These are phyloP conservation scores for Synergus laeviventris DNA, from an alignment of 2,888 invertebrate genomes.

Conservation along the genomic window DNA sequence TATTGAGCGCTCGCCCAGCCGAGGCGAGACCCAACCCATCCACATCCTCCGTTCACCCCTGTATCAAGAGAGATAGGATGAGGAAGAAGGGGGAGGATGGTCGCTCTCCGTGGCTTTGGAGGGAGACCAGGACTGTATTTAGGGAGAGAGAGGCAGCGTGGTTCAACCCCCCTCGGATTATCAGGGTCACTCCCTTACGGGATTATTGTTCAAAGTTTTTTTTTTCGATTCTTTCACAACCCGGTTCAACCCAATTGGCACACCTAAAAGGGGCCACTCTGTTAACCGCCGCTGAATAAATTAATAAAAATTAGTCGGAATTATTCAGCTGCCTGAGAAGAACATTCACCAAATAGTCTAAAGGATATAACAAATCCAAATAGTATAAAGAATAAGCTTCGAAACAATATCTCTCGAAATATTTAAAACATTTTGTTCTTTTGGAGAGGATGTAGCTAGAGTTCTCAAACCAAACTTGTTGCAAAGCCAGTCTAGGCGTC, in stretches of 20 bases:
- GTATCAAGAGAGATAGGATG: conserved; percentile 59
- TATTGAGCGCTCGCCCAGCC: conserved; percentile 81
- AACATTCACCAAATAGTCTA: neutral
- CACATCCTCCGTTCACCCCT: conserved; percentile 50
- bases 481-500: neutral
- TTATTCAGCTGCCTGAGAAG: neutral
- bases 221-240: conserved; percentile 18
- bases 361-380: too few relatives aligned
- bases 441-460: neutral
- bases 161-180: conserved; percentile 36
- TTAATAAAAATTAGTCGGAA: neutral
- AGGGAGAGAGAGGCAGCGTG: conserved; percentile 5
- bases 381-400: neutral
- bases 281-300: neutral
- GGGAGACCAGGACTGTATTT: conserved; percentile 33
- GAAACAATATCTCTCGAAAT: neutral
- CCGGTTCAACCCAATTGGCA: conserved; percentile 19
- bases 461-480: neutral
- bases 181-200: conserved; percentile 39
- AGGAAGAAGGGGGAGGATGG: conserved; percentile 43
- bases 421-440: neutral
- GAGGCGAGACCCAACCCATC: conserved; percentile 78
- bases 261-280: neutral
- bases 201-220: conserved; percentile 30
- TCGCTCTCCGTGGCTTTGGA: conserved; percentile 30